Conservation (phyloP, 2,797 vertebrate genomes). For the Gallirallus australis region DNA sequence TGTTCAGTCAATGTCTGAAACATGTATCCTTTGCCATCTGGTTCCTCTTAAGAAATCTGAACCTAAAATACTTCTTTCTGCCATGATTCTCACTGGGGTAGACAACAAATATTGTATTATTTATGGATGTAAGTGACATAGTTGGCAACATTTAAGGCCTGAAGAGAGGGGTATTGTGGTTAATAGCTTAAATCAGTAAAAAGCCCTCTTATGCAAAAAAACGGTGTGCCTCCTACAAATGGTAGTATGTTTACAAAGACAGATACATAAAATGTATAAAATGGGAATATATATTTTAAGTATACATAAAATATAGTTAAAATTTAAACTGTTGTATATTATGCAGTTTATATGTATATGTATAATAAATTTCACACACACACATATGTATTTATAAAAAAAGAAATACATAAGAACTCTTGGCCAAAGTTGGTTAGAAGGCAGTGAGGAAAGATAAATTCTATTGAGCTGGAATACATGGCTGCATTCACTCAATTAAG, state of each 20-base stretch:
- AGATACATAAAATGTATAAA: not conserved
- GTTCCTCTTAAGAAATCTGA: not conserved
- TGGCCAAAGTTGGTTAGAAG: not conserved
- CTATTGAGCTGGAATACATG: not conserved
- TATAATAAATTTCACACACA: not conserved
- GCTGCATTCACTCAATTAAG: not conserved
- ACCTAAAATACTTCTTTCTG: not conserved
- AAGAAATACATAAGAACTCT: not conserved
- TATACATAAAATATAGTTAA: not conserved
- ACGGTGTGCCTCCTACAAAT: not conserved
- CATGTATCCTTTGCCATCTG: not conserved
- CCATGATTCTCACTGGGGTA: not conserved
- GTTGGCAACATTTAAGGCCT: not conserved
- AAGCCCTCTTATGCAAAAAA: not conserved
- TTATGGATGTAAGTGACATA: not conserved
- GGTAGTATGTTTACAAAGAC: not conserved
- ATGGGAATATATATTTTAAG: not conserved
- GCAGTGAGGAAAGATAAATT: not conserved
- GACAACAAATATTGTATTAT: not conserved
- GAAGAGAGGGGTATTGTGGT: not conserved
- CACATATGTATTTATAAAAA: not conserved
- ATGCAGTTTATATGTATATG: not conserved
- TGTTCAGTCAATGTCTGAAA: too few species aligned
- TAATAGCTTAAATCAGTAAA: not conserved
- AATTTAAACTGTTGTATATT: not conserved